Base-by-base conservation (phyloP, 1,140 invertebrate genomes). In the Bombus confusus region DNA sequence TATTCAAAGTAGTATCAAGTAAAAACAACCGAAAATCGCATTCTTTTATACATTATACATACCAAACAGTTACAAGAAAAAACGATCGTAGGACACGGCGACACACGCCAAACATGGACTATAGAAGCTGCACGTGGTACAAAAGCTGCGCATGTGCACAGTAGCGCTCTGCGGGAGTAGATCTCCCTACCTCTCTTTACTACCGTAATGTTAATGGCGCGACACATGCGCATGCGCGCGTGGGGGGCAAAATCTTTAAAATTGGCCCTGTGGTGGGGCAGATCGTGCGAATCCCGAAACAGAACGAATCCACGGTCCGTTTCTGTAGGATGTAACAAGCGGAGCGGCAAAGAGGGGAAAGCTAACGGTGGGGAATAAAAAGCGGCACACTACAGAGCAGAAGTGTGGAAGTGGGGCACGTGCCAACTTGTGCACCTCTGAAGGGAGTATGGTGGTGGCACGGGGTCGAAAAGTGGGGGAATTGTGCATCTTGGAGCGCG, bases 401-500 rank as follows among this genome's bases (percentile, higher is more conserved):
- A 69, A 86, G 31, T 41, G 37, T 52, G 39, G 66, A 71, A 71
- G 82, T 72, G 77, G 68, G 83, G 83, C 76, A 80, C 52, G 84
- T 81, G 84, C 41, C 78, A 73, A 68, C 13, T 86, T 68, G 57
- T 37, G n/a, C 39, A 71, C 64, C 72, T 83, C 37, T 39, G 39
- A 41, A 2, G 15, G 39, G 25, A 22, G n/a, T 6, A 13, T 3
- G 15, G 39, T 39, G 34, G 77, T 79, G 43, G 73, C 13, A 72
- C 41, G 64, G 5, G 10, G 1, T 13, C 25, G 5, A 9, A 34
- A 62, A 52, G 72, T 87, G 72, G 75, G 69, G 47, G 80, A 41
- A 73, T 80, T 72, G 80, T 81, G 88, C 80, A 87, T 88, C 84
- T 87, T 64, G 68, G 83, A 68, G 75, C 87, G 79, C 57, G 47